Base-by-base conservation (phyloP, 2,113 vertebrate species). In the Phylloscopus trochilus region DNA sequence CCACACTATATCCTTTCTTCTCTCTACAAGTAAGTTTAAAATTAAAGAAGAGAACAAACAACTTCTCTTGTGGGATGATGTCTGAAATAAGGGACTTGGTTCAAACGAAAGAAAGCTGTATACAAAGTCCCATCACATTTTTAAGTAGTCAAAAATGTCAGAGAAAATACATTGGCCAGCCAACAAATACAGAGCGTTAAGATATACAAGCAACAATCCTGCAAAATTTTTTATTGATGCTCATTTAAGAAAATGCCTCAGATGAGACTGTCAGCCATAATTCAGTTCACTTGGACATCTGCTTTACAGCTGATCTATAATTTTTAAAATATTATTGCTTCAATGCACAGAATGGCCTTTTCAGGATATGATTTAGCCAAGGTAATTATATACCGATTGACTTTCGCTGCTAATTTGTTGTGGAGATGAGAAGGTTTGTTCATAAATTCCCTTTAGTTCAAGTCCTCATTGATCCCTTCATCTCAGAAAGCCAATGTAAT, bases 1-100 rank as follows among this genome's bases (percentile, higher is more conserved):
- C 56, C 72, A 55, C 80, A 49, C 13, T 82, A 43, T 67, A 78
- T 92, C 58, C 90, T 94, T 78, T 95, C 97, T 96, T 85, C 92
- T 67, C 60, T 97, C 93, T 74, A 95, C 92, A 97, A 95, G 98
- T 98, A 90, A 91, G 97, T 95, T 72, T 66, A 52, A 73, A 83
- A 60, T 28, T 13, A 31, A 44, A 41, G 13, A 41, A 41, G 41
- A 41, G 41, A 73, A 31, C 24, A 20, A 79, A 63, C 7, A 19
- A 15, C 74, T 83, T 92, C 11, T 74, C 10, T 33, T 35, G 20
- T 73, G 18, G 19, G 31, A 52, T 49, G 12, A 47, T 51, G 6
- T 55, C 47, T 83, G 58, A 88, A 79, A 56, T 21, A 27, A 44
- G 26, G 23, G 18, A 74, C 28, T 86, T 95, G 13, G 15, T 67